phyloP scores from a whole-genome alignment of 2,113 vertebrate genomes.

The Limanda limanda region DNA sequence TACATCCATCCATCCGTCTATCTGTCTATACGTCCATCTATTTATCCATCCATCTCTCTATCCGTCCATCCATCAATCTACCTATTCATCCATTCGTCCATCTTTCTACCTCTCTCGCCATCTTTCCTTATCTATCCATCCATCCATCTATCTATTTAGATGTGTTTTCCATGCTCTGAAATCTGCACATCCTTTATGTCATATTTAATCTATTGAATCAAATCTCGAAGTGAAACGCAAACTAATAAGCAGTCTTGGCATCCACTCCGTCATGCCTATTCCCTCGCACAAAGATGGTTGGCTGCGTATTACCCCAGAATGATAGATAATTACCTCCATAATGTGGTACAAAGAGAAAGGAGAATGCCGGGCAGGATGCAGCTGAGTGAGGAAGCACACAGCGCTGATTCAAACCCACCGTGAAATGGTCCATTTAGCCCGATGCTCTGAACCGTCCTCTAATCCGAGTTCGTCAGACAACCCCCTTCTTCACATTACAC shows the following conservation, averaged over 20 bases:
- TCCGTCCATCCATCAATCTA: not conserved
- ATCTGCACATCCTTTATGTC: conserved; percentile 36
- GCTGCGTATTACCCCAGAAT: conserved; percentile 60
- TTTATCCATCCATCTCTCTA: conserved; percentile 28
- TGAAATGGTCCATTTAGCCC: conserved; percentile 58
- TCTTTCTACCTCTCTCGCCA: conserved; percentile 28
- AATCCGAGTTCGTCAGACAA: conserved; percentile 8
- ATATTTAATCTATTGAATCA: conserved; percentile 41
- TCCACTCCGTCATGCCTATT: conserved; percentile 68
- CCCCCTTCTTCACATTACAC: not conserved
- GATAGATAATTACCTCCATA: conserved; percentile 72
- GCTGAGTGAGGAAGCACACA: conserved; percentile 41
- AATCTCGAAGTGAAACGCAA: conserved; percentile 65
- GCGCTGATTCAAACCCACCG: conserved; percentile 49
- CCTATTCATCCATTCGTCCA: conserved; percentile 1
- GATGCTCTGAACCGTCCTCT: conserved; percentile 28
- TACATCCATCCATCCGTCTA: too few relatives aligned
- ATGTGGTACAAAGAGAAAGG: conserved; percentile 61
- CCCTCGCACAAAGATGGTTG: conserved; percentile 57
- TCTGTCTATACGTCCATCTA: too few relatives aligned
- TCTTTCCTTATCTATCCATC: conserved; percentile 26
- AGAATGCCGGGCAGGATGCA: conserved; percentile 48
- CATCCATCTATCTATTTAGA: conserved; percentile 30
- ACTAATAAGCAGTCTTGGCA: conserved; percentile 71
- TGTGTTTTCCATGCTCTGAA: conserved; percentile 10